Evolutionary conservation across 2,888 invertebrate species (phyloP).

Genomic region (Tetragonisca angustula): DNA sequence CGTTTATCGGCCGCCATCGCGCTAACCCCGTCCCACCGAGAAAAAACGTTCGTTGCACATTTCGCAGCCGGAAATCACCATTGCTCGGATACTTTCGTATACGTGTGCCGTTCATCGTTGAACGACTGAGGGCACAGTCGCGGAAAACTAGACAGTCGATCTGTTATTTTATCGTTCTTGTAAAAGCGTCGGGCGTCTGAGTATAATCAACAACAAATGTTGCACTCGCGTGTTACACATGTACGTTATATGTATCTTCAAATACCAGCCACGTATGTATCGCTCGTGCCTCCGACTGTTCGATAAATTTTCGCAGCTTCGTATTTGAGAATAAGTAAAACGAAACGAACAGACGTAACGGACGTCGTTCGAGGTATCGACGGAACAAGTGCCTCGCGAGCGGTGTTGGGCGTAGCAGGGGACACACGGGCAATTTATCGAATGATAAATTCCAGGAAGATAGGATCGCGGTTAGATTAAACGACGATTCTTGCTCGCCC

Average conservation of each 20-base stretch:
- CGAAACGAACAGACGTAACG: too few species aligned
- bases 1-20: slow-evolving; percentile 58
- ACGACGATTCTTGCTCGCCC: slow-evolving; percentile 78
- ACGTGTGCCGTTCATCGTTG: neutral
- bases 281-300: too few species aligned
- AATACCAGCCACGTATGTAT: too few species aligned
- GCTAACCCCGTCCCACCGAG: neutral
- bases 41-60: slow-evolving; percentile 43
- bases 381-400: slow-evolving; percentile 28
- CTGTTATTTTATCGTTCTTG: neutral
- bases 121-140: neutral
- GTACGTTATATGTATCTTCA: too few species aligned
- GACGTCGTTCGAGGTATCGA: slow-evolving; percentile 42
- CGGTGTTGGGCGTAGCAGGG: slow-evolving; percentile 22
- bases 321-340: too few species aligned
- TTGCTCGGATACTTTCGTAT: neutral
- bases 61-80: neutral
- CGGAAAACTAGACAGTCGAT: neutral
- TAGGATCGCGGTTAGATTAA: slow-evolving; percentile 84
- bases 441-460: slow-evolving; percentile 83
- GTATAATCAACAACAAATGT: too few species aligned
- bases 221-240: too few species aligned
- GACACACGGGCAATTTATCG: slow-evolving; percentile 78
- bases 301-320: too few species aligned
- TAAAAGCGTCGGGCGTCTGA: too few species aligned